Evolutionary conservation across 2,113 vertebrate genomes (phyloP).

Genomic region (Sylvia atricapilla): DNA sequence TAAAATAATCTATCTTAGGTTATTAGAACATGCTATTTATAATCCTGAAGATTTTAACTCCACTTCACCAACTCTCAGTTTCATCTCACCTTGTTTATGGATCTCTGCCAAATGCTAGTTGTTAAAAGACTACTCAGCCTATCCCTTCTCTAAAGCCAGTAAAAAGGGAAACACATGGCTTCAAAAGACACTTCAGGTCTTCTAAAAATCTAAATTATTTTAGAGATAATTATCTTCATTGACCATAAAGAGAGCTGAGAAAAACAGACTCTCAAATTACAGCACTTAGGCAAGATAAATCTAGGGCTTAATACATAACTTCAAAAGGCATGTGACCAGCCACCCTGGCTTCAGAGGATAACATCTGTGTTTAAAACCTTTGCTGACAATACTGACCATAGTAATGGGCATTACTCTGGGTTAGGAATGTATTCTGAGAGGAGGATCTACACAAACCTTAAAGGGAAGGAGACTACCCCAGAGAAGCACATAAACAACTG

Average conservation of each 20-base stretch:
- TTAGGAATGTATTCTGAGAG: not conserved
- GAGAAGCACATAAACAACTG: not conserved
- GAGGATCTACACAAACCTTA: not conserved
- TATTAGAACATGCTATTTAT: not conserved
- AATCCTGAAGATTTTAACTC: not conserved
- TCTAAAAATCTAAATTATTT: conserved; percentile 17
- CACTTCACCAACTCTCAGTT: not conserved
- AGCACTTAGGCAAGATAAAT: conserved; percentile 19
- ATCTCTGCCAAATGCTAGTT: not conserved
- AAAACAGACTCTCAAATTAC: conserved; percentile 48
- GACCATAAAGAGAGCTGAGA: not conserved
- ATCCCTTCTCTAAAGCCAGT: not conserved
- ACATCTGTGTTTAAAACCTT: not conserved
- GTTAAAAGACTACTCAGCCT: not conserved
- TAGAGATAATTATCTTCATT: conserved; percentile 12
- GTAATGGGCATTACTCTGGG: not conserved
- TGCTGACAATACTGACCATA: not conserved
- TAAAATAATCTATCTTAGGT: not conserved
- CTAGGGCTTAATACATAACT: not conserved
- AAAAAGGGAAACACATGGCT: not conserved
- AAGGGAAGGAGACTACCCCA: not conserved
- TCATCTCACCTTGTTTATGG: not conserved
- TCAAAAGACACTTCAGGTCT: conserved; percentile 17
- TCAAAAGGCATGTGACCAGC: conserved; percentile 34
- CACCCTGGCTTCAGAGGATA: not conserved